Base-by-base conservation (phyloP, 2,113 vertebrate genomes). In the Cryptotis parvus region DNA sequence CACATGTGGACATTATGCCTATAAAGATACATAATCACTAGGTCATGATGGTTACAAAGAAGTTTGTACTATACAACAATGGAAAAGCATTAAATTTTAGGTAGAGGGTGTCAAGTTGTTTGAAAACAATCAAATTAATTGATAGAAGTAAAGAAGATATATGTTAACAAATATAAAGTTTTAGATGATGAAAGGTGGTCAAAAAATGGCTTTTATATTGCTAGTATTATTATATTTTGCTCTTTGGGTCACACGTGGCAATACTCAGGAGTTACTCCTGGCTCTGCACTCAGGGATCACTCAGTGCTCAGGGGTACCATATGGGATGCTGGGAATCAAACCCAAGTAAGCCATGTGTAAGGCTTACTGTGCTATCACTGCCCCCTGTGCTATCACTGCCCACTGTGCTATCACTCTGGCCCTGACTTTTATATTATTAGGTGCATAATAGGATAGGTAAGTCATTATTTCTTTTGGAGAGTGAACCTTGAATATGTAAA, bases 1-100 rank as follows among this genome's bases (percentile, higher is more conserved):
- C 2, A 49, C 45, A 49, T 10, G 9, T 49, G 45, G 45, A 49
- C 45, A 49, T 49, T 14, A 49, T 49, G 45, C 14, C 14, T 49
- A 6, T 7, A n/a, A 43, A 91, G 14, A 43, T 2, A 79, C 22
- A 43, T 35, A 82, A 41, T 84, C n/a, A 52, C 2, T 6, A 81
- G 63, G 69, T 6, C 18, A 18, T 22, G 15, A 3, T 52, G 49
- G 33, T 43, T 22, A 4, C 41, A 70, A 26, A 58, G 35, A 24
- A 4, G 80, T 85, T n/a, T 75, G 41, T 79, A 4, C 37, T 79
- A 70, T 16, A 55, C 58, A 76, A 55, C 18, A 93, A 72, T 49
- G 29, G 58, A 33, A 29, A 87, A n/a, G n/a, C 90, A 75, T 87
- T 39, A 90, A 29, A n/a, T n/a, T 72, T 69, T 72, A 89, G 68